Conservation (phyloP, 2,888 invertebrate genomes). For the Machimus rusticus region DNA sequence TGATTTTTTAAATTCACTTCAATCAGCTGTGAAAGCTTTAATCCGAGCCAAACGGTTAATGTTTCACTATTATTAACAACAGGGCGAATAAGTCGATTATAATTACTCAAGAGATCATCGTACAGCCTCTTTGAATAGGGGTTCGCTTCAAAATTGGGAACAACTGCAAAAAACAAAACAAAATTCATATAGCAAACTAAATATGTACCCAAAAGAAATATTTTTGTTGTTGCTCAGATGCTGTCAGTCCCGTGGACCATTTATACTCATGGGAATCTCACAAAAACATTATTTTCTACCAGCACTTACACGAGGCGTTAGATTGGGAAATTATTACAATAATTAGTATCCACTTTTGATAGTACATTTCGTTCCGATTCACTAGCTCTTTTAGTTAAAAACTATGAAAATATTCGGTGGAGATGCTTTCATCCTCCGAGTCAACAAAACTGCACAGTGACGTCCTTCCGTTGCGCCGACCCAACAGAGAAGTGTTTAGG, state of each 20-base stretch:
- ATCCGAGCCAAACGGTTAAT: constrained; percentile 87
- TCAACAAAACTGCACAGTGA: not conserved
- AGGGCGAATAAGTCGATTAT: constrained; percentile 93
- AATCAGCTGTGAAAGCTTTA: constrained; percentile 89
- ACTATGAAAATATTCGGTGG: not conserved
- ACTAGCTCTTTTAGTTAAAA: not conserved
- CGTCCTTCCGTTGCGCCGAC: not conserved
- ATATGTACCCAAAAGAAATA: not conserved
- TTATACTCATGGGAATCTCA: not conserved
- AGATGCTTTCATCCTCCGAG: not conserved
- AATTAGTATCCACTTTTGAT: not conserved
- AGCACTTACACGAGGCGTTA: not conserved
- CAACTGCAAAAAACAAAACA: not conserved
- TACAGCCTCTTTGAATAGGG: constrained; percentile 94
- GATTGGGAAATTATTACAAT: not conserved
- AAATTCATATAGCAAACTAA: not conserved
- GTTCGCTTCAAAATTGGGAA: constrained; percentile 74
- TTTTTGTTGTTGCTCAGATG: not conserved
- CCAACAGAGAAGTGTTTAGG: not conserved
- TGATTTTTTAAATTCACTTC: constrained; percentile 93
- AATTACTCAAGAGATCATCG: constrained; percentile 94
- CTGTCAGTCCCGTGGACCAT: not conserved
- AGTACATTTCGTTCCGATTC: not conserved
- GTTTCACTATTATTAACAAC: constrained; percentile 93
- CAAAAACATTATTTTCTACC: not conserved